Evolutionary conservation across 2,888 invertebrate species (phyloP).

Genomic region (Pheosia gnoma): DNA sequence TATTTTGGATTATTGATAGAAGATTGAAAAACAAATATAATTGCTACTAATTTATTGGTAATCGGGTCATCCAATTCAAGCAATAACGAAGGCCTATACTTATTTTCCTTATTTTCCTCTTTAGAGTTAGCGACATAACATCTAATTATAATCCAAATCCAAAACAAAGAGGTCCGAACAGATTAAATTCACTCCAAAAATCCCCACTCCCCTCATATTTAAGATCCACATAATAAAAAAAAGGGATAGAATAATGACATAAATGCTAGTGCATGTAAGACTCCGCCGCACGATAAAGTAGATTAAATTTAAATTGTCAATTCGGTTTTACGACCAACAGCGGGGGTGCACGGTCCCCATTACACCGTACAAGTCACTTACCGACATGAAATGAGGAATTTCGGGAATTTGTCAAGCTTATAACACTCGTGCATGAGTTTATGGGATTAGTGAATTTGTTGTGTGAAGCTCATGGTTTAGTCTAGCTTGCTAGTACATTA

Average conservation of each 20-base stretch:
- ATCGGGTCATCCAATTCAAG: no score
- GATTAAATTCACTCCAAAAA: not conserved
- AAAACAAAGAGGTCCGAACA: not conserved
- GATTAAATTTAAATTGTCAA: slow-evolving; percentile 81
- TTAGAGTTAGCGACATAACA: no score
- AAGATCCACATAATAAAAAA: slow-evolving; percentile 46
- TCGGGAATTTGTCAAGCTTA: slow-evolving; percentile 40
- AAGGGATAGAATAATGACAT: slow-evolving; percentile 50
- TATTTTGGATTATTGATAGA: no score
- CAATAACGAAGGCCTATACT: no score
- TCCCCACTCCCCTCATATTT: slow-evolving; percentile 16
- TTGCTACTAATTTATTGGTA: no score
- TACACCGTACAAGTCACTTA: slow-evolving; percentile 27
- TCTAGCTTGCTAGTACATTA: not conserved
- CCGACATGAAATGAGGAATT: slow-evolving; percentile 42
- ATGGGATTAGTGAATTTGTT: slow-evolving; percentile 23
- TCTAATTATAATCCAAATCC: not conserved
- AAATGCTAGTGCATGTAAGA: slow-evolving; percentile 61
- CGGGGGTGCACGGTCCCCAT: slow-evolving; percentile 45
- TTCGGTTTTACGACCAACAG: slow-evolving; percentile 71
- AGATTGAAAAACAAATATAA: no score
- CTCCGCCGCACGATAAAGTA: slow-evolving; percentile 65
- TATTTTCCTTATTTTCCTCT: no score
- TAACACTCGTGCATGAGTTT: slow-evolving; percentile 32
- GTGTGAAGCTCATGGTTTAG: not conserved